Evolutionary conservation across 1,140 invertebrate genomes (phyloP).

Genomic region (Apis cerana): DNA sequence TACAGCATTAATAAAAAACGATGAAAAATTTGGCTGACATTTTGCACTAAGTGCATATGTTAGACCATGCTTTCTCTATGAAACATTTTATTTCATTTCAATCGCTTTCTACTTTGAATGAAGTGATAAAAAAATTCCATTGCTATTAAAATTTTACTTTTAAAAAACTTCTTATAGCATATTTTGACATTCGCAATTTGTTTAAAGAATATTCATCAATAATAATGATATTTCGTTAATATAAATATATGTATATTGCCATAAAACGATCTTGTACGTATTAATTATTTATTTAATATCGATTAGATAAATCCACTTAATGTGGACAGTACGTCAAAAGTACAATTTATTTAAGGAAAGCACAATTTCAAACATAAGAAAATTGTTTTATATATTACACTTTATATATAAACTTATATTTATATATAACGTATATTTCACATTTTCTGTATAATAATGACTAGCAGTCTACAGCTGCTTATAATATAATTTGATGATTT

Average conservation of each 20-base stretch:
- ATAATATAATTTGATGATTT: background rate
- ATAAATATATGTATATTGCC: background rate
- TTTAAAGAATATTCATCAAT: background rate
- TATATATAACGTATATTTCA: conserved; percentile 31
- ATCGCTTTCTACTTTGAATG: background rate
- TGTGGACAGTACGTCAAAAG: conserved; percentile 27
- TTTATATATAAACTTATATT: conserved; percentile 22
- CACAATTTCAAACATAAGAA: conserved; percentile 27
- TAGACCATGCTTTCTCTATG: background rate
- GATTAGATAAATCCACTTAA: background rate
- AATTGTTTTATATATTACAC: conserved; percentile 33
- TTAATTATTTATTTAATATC: background rate
- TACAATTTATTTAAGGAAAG: conserved; percentile 14
- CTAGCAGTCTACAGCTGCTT: conserved; percentile 50
- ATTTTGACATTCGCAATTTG: conserved; percentile 15
- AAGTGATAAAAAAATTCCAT: background rate
- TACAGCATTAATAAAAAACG: background rate
- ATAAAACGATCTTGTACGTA: conserved; percentile 8
- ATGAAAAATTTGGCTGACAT: background rate
- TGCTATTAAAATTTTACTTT: too few species aligned
- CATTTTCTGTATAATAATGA: conserved; percentile 28
- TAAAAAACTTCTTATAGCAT: background rate
- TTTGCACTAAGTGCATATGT: too few species aligned
- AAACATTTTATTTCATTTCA: background rate
- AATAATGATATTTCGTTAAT: background rate